Evolutionary conservation across 2,888 invertebrate genomes (phyloP), one percentile per base, ranked within the genome.

Genomic region (Chouioia cunea): DNA sequence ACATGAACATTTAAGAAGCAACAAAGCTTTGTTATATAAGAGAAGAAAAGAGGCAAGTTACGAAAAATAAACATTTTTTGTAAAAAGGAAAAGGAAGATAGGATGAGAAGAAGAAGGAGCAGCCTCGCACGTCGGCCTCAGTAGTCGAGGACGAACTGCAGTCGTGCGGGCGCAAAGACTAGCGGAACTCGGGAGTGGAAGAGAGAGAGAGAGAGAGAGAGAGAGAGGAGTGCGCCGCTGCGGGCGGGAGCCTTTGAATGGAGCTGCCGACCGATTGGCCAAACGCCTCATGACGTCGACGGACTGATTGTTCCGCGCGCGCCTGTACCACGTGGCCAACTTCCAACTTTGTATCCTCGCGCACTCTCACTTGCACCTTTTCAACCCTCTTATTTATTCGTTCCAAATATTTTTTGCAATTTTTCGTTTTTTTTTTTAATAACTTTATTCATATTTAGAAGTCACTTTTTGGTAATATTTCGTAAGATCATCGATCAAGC

Each of bases 301-400:
- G 89, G 90, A 91, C 91, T 90, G 91, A 89, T 89, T 91, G 89
- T 89, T 88, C 88, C 88, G 88, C 88, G 88, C 88, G 83, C 81
- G 86, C 83, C 85, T 81, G 82, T 10, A 85, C 83, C 85, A 85
- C 85, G 85, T 85, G 85, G 83, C 81, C 76, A 68, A 58, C 72
- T 36, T 8, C 12, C 36, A 36, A 36, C 36, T 36, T n/a, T 36
- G 10, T 12, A 36, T 2, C 36, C 36, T 36, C 36, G 36, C 36
- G 4, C 36, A 12, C 36, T 6, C 12, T 36, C 10, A 36, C 36
- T 36, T 36, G 36, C 36, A 36, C 3, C 10, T 36, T 6, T 36
- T 36, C 6, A 6, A 36, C 6, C 10, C 10, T 12, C 12, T 3
- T 36, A 6, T 36, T 36, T n/a, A n/a, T n/a, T n/a, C n/a, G n/a